Evolutionary conservation across 2,797 vertebrate genomes (phyloP).

Genomic region (Pseudopleuronectes americanus): DNA sequence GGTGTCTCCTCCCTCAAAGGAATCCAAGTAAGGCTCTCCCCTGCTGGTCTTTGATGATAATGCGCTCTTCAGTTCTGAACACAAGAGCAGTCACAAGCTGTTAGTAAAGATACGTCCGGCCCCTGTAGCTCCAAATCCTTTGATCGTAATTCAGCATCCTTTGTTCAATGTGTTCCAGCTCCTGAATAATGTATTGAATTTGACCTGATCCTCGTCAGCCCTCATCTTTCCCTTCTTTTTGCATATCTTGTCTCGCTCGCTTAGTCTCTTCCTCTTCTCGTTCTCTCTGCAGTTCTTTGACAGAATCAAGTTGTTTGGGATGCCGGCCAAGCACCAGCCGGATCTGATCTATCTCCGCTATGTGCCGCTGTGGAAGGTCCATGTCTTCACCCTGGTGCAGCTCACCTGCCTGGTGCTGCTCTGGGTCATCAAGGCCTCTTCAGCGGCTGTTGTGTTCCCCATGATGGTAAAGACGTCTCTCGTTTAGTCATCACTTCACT

Average conservation of each 20-base stretch:
- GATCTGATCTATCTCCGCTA: slow-evolving; percentile 96
- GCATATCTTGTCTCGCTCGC: slow-evolving; percentile 1
- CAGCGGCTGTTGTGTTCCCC: slow-evolving; percentile 95
- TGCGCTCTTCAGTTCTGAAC: slow-evolving; percentile 9
- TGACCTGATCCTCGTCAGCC: neutral
- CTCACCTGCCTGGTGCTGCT: slow-evolving; percentile 92
- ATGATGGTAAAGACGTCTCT: slow-evolving; percentile 89
- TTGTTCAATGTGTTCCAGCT: slow-evolving; percentile 19
- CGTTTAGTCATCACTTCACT: no score
- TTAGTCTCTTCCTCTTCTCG: slow-evolving; percentile 1
- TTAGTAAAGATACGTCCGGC: slow-evolving; percentile 29
- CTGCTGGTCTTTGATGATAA: slow-evolving; percentile 48
- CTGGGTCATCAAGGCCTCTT: slow-evolving; percentile 94
- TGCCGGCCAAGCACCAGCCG: slow-evolving; percentile 96
- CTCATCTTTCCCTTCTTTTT: neutral
- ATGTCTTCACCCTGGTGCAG: slow-evolving; percentile 93
- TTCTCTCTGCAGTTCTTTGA: slow-evolving; percentile 89
- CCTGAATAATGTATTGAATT: slow-evolving; percentile 30
- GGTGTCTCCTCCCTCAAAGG: slow-evolving; percentile 95
- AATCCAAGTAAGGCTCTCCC: slow-evolving; percentile 89
- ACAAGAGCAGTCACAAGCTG: slow-evolving; percentile 30
- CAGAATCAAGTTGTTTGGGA: slow-evolving; percentile 94
- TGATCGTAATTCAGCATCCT: slow-evolving; percentile 31
- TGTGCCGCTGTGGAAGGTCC: slow-evolving; percentile 96
- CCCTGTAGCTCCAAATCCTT: slow-evolving; percentile 35